Evolutionary conservation across 2,888 invertebrate genomes (phyloP).

Genomic region (Blastobasis lacticolella): DNA sequence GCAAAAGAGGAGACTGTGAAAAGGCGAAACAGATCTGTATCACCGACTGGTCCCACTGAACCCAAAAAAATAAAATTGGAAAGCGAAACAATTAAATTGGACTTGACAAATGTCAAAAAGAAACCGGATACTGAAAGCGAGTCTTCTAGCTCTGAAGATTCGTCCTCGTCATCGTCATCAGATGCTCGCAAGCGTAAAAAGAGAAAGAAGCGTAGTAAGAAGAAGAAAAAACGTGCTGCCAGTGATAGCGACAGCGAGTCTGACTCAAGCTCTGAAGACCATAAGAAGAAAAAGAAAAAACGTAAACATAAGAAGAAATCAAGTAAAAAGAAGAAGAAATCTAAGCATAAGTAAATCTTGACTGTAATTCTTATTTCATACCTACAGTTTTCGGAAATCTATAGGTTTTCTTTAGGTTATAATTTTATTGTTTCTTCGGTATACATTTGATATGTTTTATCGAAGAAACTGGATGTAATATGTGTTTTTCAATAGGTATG

Average conservation of each 20-base stretch:
- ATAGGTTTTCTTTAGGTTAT: too few species aligned
- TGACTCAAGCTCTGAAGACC: slow-evolving; percentile 79
- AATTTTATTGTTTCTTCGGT: too few species aligned
- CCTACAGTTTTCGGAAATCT: neutral
- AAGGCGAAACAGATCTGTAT: slow-evolving; percentile 44
- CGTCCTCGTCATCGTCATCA: slow-evolving; percentile 64
- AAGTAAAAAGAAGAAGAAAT: slow-evolving; percentile 82
- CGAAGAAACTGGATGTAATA: too few species aligned
- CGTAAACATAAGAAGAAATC: slow-evolving; percentile 81
- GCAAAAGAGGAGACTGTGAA: slow-evolving; percentile 68
- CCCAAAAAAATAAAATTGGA: slow-evolving; percentile 50
- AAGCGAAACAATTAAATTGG: slow-evolving; percentile 63
- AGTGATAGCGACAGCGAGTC: slow-evolving; percentile 78
- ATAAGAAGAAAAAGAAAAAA: slow-evolving; percentile 79
- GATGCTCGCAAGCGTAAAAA: slow-evolving; percentile 75
- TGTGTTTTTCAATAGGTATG: too few species aligned
- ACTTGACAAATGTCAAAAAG: slow-evolving; percentile 64
- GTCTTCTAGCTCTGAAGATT: slow-evolving; percentile 62
- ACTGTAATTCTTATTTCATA: neutral
- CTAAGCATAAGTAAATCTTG: slow-evolving; percentile 58
- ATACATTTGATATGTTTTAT: too few species aligned
- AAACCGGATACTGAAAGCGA: slow-evolving; percentile 61
- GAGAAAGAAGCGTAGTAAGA: slow-evolving; percentile 77
- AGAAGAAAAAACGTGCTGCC: slow-evolving; percentile 75
- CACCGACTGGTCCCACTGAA: slow-evolving; percentile 35